A percentile compares a stretch with the other conserved stretches of the same genome.
Conservation (phyloP, 2,797 vertebrate genomes). For the Euphonia xanthogaster region DNA sequence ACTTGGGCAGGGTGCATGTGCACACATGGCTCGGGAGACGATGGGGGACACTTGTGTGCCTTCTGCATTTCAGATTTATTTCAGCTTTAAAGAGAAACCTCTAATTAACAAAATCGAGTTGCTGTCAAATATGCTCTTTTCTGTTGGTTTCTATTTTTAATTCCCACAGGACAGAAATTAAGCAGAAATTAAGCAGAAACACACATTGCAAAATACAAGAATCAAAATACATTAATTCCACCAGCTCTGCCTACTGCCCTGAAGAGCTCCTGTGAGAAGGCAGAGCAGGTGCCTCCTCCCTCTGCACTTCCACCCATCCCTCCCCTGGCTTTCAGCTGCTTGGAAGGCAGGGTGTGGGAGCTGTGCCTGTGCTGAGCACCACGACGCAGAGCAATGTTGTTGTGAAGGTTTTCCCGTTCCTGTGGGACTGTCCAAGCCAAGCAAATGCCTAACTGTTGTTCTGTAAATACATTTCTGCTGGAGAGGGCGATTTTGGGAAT, state of each 20-base stretch:
- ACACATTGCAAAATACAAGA: background rate
- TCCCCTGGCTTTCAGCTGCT: fast-evolving
- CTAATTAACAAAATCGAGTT: background rate
- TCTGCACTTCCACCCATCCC: background rate
- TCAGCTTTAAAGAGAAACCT: background rate
- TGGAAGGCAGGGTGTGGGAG: background rate
- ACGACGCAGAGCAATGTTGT: fast-evolving
- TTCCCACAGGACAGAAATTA: background rate
- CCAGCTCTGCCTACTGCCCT: background rate
- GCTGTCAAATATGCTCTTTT: background rate
- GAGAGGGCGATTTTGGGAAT: background rate
- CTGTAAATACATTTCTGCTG: background rate
- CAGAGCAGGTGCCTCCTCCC: background rate
- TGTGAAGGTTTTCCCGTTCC: background rate
- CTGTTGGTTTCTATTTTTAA: background rate
- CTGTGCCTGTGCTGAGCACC: background rate
- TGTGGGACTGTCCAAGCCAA: background rate
- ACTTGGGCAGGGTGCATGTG: fast-evolving
- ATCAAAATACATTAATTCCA: background rate
- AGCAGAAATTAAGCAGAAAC: background rate
- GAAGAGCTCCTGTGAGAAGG: background rate
- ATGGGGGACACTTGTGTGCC: fast-evolving
- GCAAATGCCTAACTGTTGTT: background rate
- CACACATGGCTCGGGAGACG: fast-evolving
- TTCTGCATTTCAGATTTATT: background rate